These are phyloP conservation scores for Chaetogeoica ovagalla DNA, from an alignment of 2,888 invertebrate genomes.

Conservation along the genomic window DNA sequence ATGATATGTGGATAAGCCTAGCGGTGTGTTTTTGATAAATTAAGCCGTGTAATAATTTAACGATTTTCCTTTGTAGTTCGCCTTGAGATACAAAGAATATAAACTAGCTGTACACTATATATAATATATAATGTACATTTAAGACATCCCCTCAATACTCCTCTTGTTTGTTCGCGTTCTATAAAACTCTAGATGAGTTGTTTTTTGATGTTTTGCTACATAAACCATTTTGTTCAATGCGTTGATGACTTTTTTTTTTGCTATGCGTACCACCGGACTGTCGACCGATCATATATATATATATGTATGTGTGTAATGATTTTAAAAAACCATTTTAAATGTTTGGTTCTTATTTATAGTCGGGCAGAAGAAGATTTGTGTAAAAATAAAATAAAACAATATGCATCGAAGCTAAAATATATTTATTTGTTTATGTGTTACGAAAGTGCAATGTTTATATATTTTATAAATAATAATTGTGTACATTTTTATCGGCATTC, in stretches of 20 bases:
- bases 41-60: not conserved
- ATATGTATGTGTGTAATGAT: not conserved
- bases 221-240: not conserved
- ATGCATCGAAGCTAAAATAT: too few species aligned
- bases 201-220: slow-evolving; percentile 1
- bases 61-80: slow-evolving; percentile 6
- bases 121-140: not conserved
- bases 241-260: slow-evolving; percentile 1
- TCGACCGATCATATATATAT: not conserved
- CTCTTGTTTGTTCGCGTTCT: not conserved
- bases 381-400: too few species aligned
- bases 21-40: slow-evolving; percentile 14
- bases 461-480: too few species aligned
- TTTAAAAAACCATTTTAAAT: not conserved
- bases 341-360: not conserved
- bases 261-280: not conserved
- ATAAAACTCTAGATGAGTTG: not conserved
- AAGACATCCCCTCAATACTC: not conserved
- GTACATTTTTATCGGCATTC: too few species aligned
- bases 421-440: too few species aligned
- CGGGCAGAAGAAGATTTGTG: too few species aligned
- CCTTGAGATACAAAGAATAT: not conserved
- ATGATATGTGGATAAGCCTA: slow-evolving; percentile 18
- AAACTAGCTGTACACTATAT: not conserved
- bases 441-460: too few species aligned